Evolutionary conservation across 1,140 invertebrate species (phyloP), one percentile per base, ranked within the genome.

Genomic region (Lethocerus indicus): DNA sequence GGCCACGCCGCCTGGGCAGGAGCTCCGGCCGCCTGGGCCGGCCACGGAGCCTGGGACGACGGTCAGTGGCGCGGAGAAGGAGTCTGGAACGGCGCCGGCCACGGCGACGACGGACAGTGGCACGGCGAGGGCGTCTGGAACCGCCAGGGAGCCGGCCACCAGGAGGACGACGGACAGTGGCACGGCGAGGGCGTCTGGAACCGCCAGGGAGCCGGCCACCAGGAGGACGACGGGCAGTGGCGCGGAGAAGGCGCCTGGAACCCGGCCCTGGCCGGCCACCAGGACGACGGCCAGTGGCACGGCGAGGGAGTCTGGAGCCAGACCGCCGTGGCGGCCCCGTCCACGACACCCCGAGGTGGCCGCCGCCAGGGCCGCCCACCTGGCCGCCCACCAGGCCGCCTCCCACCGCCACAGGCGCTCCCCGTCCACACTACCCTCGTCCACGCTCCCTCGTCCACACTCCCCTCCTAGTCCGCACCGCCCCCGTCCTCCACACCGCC

Each of bases 271-370:
- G n/a, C n/a, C n/a, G n/a, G n/a, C n/a, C n/a, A n/a, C n/a, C n/a
- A n/a, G n/a, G n/a, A n/a, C n/a, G n/a, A n/a, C n/a, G 37, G 37
- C n/a, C 37, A 40, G 16, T 43, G 41, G 41, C 23, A 25, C 20
- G 41, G 4, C n/a, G n/a, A n/a, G n/a, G 26, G n/a, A n/a, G n/a
- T n/a, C n/a, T n/a, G n/a, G n/a, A n/a, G n/a, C n/a, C n/a, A n/a
- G 36, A 24, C 29, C 20, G 25, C 29, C 9, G 44, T 27, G 23
- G 57, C 54, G 58, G 54, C 52, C 55, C 57, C 58, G 42, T 68
- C 55, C 6, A 44, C 50, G 73, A 75, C 53, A 74, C 74, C 2
- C 71, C 39, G 73, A 74, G 61, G 73, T 74, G 5, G 70, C 71
- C 44, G 68, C 68, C 37, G 73, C 74, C 43, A 73, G 72, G 59